Base-by-base conservation (phyloP, 1,140 invertebrate species). In the Tetragnatha versicolor region DNA sequence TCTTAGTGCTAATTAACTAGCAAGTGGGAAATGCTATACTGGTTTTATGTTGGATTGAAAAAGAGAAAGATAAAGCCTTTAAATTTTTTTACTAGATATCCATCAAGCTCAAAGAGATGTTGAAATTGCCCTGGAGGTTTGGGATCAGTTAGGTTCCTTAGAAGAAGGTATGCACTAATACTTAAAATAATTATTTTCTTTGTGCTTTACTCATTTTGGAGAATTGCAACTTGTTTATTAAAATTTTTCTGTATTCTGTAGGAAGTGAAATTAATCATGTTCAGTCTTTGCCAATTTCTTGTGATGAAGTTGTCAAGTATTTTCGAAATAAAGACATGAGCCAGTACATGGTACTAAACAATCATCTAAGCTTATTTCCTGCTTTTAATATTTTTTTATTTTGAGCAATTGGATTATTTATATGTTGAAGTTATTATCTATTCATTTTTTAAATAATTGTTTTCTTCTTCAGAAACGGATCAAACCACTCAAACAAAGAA, bases 401-500 rank as follows among this genome's bases (percentile, higher is more conserved):
- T n/a, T n/a, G n/a, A n/a, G n/a, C 17, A 17, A 9, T 22, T 3
- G 1, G 10, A 65, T 65, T 17, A 17, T 65, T n/a, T 20, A 39
- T 39, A 14, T 65, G 22, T 37, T 17, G 31, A 3, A 5, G 20
- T 7, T 39, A 42, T 47, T 47, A 47, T 14, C 49, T 29, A 7
- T 31, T 31, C 33, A 47, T 25, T 7, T 20, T 66, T n/a, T 66
- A 66, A 66, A 45, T 20, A 2, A 12, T 37, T 47, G 29, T 20
- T n/a, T 73, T 61, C 6, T 47, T 58, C 25, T 60, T 2, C 17
- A 79, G 76, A 68, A 79, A 20, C 33, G 65, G 20, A 79, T 79
- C 35, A 68, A 79, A 58, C 76, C 76, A 29, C 51, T 79, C 9
- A 79, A 60, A 14, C 76, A 79, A 25, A 79, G 76, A 27, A 79